Percentiles rank a stretch among this genome's conserved stretches.
Conservation (phyloP, 2,113 vertebrate genomes). For the Turdus rufiventris region DNA sequence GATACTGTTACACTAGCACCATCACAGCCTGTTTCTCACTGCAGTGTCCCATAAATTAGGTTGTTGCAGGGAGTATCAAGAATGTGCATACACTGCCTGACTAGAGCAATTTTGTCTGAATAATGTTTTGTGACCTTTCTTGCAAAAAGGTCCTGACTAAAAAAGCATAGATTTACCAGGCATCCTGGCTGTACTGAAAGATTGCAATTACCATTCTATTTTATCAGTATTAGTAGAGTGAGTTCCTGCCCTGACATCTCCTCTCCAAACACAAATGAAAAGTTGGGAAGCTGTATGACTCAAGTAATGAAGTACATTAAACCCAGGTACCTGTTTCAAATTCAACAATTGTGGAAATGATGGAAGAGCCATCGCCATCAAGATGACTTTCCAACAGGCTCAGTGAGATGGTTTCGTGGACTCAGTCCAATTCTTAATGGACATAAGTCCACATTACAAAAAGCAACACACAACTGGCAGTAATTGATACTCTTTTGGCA, state of each 20-base stretch:
- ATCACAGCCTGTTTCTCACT: constrained; percentile 28
- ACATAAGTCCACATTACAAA: constrained; percentile 31
- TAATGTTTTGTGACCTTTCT: constrained; percentile 23
- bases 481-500: constrained; percentile 50
- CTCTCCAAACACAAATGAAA: constrained; percentile 35
- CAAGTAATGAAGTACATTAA: constrained; percentile 25
- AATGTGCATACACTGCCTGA: constrained; percentile 1
- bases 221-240: constrained; percentile 33
- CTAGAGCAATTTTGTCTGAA: constrained; percentile 47
- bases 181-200: constrained; percentile 15
- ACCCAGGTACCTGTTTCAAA: constrained; percentile 24
- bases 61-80: constrained; percentile 31
- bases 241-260: neutral
- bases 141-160: constrained; percentile 12
- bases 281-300: constrained; percentile 1
- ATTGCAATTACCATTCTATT: neutral
- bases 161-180: constrained; percentile 40
- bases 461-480: constrained; percentile 34
- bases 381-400: constrained; percentile 40
- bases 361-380: neutral
- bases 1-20: constrained; percentile 55
- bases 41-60: constrained; percentile 37
- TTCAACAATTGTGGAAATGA: constrained; percentile 29
- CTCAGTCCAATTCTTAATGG: constrained; percentile 46
- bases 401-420: constrained; percentile 35